phyloP scores from a whole-genome alignment of 1,140 invertebrate genomes.

The Achroia grisella region DNA sequence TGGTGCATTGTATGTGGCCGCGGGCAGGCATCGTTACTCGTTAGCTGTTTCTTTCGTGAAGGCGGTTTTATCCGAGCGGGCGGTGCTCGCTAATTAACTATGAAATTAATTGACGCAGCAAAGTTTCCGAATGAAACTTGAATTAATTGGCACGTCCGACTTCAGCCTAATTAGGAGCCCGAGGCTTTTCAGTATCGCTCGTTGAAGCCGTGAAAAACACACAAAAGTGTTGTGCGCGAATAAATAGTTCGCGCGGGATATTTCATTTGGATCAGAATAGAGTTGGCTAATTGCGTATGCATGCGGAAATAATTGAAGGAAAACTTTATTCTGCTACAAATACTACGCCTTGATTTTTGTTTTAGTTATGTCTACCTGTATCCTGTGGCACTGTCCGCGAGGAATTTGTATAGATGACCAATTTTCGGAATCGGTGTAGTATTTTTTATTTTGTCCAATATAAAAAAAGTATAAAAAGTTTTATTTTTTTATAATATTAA shows the following conservation, averaged over 20 bases:
- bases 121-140: constrained; percentile 72
- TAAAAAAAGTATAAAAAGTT: too few species aligned
- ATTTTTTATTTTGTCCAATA: too few species aligned
- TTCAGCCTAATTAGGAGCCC: constrained; percentile 71
- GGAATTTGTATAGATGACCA: too few species aligned
- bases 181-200: constrained; percentile 67
- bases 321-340: not conserved
- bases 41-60: constrained; percentile 50
- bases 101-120: constrained; percentile 73
- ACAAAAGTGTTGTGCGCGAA: constrained; percentile 66
- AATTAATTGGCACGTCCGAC: constrained; percentile 72
- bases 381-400: too few species aligned
- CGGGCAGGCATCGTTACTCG: constrained; percentile 53
- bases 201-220: constrained; percentile 68
- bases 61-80: constrained; percentile 55
- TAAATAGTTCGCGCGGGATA: constrained; percentile 41
- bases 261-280: constrained; percentile 42
- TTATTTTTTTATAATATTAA: too few species aligned
- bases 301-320: constrained; percentile 1
- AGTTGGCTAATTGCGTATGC: constrained; percentile 40
- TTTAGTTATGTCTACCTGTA: too few species aligned
- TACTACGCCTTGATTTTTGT: too few species aligned
- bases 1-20: constrained; percentile 57
- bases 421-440: too few species aligned
- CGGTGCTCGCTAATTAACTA: constrained; percentile 66